A percentile compares a stretch with the other conserved stretches of the same genome.
These are phyloP conservation scores for Marisa cornuarietis DNA, from an alignment of 1,140 invertebrate species.

Conservation along the genomic window DNA sequence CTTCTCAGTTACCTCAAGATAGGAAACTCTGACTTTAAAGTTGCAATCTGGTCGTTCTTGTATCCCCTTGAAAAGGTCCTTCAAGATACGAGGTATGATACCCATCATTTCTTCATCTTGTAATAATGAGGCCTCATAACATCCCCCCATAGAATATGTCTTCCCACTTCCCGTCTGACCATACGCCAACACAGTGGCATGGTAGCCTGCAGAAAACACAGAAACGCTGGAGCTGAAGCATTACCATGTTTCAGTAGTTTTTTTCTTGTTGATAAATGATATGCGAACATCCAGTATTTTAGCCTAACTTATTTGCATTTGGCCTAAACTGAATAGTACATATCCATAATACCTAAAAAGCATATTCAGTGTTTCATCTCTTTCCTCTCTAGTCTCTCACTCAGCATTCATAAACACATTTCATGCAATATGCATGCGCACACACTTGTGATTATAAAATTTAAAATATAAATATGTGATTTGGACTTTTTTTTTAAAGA, in stretches of 20 bases:
- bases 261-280: too few species aligned
- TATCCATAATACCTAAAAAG: too few species aligned
- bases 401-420: neutral
- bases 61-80: conserved; percentile 84
- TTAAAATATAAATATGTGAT: neutral
- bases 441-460: neutral
- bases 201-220: conserved; percentile 52
- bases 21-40: conserved; percentile 78
- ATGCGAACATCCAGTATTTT: too few species aligned
- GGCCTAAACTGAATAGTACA: too few species aligned
- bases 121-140: conserved; percentile 48
- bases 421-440: neutral
- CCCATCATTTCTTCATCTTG: conserved; percentile 74
- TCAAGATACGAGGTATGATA: conserved; percentile 85
- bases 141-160: conserved; percentile 91
- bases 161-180: conserved; percentile 95
- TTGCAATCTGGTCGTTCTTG: conserved; percentile 72
- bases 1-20: conserved; percentile 64
- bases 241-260: neutral
- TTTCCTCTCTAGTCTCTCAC: too few species aligned
- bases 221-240: neutral
- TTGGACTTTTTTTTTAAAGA: neutral
- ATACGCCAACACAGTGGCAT: conserved; percentile 75
- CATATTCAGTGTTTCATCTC: too few species aligned
- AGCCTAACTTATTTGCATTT: too few species aligned